phyloP scores from a whole-genome alignment of 1,140 invertebrate species.

The Zophobas atratus region DNA sequence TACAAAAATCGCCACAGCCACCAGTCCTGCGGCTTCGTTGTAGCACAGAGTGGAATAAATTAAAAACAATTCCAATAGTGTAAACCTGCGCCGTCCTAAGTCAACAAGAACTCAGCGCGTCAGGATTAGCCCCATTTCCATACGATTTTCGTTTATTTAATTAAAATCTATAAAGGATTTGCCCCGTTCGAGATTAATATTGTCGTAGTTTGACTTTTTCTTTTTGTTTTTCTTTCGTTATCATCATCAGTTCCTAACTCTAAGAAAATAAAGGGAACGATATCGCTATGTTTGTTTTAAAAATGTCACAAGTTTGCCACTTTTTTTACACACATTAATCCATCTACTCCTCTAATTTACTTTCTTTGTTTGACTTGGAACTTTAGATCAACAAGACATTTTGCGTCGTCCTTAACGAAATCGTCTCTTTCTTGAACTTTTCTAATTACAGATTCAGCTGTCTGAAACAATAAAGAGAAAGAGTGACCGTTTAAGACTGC shows the following conservation, averaged over 20 bases:
- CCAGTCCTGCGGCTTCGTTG: no score
- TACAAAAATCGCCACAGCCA: neutral
- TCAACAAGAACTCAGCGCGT: constrained; percentile 20
- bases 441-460: constrained; percentile 38
- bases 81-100: constrained; percentile 23
- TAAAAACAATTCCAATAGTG: constrained; percentile 28
- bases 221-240: constrained; percentile 36
- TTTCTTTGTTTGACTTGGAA: constrained; percentile 42
- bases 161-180: constrained; percentile 31
- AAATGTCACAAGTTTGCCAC: constrained; percentile 22
- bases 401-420: constrained; percentile 37
- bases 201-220: constrained; percentile 7
- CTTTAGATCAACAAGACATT: constrained; percentile 40
- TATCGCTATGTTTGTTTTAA: constrained; percentile 22
- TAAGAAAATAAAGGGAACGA: constrained; percentile 24
- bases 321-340: constrained; percentile 39
- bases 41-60: neutral
- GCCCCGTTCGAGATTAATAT: constrained; percentile 6
- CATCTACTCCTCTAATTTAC: constrained; percentile 30
- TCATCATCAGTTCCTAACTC: constrained; percentile 5
- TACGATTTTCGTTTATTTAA: constrained; percentile 31
- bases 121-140: constrained; percentile 23
- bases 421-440: constrained; percentile 37
- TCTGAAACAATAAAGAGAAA: constrained; percentile 26
- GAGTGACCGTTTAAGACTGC: constrained; percentile 20